A percentile compares a stretch with the other conserved stretches of the same genome.
phyloP scores from a whole-genome alignment of 1,140 invertebrate genomes.

The Drosophila miranda region DNA sequence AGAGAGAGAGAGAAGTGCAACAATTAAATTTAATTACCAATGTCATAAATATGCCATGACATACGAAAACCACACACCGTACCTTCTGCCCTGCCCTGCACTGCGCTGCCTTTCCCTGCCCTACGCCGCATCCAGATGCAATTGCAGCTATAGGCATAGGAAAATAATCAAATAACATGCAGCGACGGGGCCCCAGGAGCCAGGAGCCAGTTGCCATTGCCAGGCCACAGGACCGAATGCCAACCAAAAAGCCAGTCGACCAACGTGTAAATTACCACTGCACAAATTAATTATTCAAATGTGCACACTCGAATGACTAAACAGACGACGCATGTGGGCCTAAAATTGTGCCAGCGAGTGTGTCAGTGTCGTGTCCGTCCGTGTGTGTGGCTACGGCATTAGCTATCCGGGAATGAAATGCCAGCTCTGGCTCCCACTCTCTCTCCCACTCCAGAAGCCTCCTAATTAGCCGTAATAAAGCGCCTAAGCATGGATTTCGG shows the following conservation, averaged over 20 bases:
- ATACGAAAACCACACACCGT: conserved; percentile 16
- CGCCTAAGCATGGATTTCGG: conserved; percentile 60
- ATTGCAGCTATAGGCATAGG: conserved; percentile 28
- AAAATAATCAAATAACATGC: conserved; percentile 77
- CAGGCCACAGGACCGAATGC: conserved; percentile 47
- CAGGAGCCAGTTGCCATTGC: conserved; percentile 15
- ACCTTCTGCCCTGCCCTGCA: neutral
- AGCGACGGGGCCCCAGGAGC: conserved; percentile 17
- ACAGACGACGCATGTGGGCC: conserved; percentile 35
- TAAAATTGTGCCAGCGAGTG: no score
- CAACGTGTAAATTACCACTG: conserved; percentile 79
- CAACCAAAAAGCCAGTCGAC: conserved; percentile 71
- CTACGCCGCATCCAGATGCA: conserved; percentile 20
- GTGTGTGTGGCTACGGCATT: no score
- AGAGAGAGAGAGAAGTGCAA: conserved; percentile 67
- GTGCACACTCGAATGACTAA: conserved; percentile 75
- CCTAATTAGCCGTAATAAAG: conserved; percentile 77
- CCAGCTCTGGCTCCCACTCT: conserved; percentile 30
- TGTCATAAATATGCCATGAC: conserved; percentile 78
- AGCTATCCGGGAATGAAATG: conserved; percentile 5
- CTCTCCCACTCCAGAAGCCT: conserved; percentile 30
- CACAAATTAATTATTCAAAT: conserved; percentile 81
- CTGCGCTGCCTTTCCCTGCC: no score
- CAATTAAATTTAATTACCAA: conserved; percentile 80
- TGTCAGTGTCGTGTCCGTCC: no score